Evolutionary conservation across 2,113 vertebrate species (phyloP).

Genomic region (Motacilla tschutschensis): DNA sequence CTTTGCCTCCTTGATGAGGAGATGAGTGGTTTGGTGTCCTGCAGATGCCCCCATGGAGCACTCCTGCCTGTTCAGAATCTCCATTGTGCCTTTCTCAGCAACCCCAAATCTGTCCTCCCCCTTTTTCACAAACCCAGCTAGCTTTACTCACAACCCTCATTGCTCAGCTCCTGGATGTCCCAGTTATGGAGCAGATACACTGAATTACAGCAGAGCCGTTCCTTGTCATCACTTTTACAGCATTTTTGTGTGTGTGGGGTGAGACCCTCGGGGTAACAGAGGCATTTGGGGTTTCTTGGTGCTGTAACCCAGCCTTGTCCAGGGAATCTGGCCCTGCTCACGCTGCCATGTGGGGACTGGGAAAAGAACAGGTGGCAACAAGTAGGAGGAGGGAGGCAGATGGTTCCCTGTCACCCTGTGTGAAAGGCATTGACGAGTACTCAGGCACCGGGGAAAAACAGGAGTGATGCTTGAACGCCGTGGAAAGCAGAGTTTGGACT

Average conservation of each 20-base stretch:
- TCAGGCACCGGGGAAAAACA: neutral
- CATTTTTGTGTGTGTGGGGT: neutral
- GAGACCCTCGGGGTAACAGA: neutral
- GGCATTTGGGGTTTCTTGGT: neutral
- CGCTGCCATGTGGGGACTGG: neutral
- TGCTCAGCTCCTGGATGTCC: neutral
- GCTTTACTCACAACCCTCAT: neutral
- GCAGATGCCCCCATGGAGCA: rapidly evolving
- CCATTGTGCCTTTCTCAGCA: rapidly evolving
- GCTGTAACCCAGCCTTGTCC: neutral
- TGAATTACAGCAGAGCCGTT: neutral
- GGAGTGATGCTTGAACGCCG: neutral
- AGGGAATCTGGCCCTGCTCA: neutral
- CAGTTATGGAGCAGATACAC: rapidly evolving
- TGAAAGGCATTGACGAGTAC: conserved; percentile 14
- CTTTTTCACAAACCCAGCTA: neutral
- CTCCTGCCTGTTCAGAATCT: neutral
- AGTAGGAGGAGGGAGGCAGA: conserved; percentile 28
- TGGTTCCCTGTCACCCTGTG: conserved; percentile 25
- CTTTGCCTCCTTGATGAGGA: neutral
- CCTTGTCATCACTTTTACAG: rapidly evolving
- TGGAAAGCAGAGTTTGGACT: neutral
- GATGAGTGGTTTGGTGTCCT: neutral
- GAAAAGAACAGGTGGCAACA: conserved; percentile 34
- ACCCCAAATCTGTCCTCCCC: neutral